These are phyloP conservation scores for Silurus meridionalis DNA, from an alignment of 2,113 vertebrate genomes.

Conservation along the genomic window DNA sequence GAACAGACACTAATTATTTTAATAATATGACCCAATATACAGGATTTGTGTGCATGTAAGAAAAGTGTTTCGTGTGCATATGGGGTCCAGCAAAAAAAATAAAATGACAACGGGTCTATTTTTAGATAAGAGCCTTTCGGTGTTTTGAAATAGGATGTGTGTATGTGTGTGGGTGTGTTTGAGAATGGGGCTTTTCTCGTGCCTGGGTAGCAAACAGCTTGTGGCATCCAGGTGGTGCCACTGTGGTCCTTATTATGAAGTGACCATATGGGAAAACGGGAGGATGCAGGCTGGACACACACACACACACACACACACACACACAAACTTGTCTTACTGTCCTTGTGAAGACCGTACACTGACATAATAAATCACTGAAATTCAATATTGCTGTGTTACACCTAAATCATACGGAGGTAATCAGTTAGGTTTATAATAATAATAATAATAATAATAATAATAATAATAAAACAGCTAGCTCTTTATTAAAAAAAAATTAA, in stretches of 20 bases:
- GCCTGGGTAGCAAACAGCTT: conserved; percentile 61
- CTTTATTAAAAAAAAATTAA: neutral
- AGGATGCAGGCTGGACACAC: conserved; percentile 60
- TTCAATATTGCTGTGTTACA: neutral
- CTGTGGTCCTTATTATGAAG: conserved; percentile 51
- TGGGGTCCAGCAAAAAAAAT: conserved; percentile 61
- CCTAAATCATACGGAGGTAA: neutral
- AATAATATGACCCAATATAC: conserved; percentile 33
- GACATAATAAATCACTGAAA: neutral
- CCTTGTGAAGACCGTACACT: neutral
- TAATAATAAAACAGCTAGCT: neutral
- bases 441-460: neutral
- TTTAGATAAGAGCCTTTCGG: conserved; percentile 63
- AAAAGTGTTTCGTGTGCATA: conserved; percentile 26
- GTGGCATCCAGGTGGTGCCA: conserved; percentile 63
- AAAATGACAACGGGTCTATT: conserved; percentile 65
- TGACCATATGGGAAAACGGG: conserved; percentile 69
- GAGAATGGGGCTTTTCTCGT: neutral
- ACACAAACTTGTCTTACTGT: neutral
- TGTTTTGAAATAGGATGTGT: conserved; percentile 53
- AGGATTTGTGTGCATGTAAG: conserved; percentile 14
- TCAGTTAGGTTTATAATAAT: neutral
- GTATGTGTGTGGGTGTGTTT: conserved; percentile 36
- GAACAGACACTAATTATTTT: conserved; percentile 43
- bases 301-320: conserved; percentile 51